phyloP scores from a whole-genome alignment of 2,888 invertebrate species.

The Drosophila eohydei region DNA sequence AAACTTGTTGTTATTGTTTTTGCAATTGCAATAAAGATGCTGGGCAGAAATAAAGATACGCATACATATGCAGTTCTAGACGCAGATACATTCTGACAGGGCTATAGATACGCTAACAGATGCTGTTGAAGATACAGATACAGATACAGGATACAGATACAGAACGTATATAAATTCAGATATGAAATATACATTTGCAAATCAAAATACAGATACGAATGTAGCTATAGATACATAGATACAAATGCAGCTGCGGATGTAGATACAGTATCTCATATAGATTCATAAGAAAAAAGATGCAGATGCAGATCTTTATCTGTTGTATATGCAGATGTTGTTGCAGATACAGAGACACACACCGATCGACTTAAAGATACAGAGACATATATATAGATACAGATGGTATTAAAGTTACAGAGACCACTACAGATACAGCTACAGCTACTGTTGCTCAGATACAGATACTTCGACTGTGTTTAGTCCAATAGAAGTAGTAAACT shows the following conservation, averaged over 20 bases:
- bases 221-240: not conserved
- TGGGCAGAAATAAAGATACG: slow-evolving; percentile 24
- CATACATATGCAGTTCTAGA: not conserved
- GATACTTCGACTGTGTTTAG: slow-evolving; percentile 27
- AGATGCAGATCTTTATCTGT: not conserved
- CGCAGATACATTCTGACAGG: not conserved
- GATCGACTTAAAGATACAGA: slow-evolving; percentile 2
- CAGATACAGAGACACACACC: slow-evolving; percentile 9
- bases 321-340: not conserved
- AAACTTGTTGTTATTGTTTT: slow-evolving; percentile 14
- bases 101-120: too few relatives aligned
- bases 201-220: not conserved
- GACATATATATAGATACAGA: slow-evolving; percentile 8
- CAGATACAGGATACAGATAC: not conserved
- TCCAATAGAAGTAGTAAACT: slow-evolving; percentile 27
- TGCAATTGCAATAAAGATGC: slow-evolving; percentile 42
- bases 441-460: slow-evolving; percentile 8
- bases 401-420: slow-evolving; percentile 6
- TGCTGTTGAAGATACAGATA: slow-evolving; percentile 10
- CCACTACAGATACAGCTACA: slow-evolving; percentile 15
- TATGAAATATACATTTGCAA: not conserved
- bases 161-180: not conserved
- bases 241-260: not conserved
- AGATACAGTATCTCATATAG: slow-evolving; percentile 2
- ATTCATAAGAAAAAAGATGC: not conserved